phyloP scores from a whole-genome alignment of 2,113 vertebrate genomes.

The Poecile atricapillus region DNA sequence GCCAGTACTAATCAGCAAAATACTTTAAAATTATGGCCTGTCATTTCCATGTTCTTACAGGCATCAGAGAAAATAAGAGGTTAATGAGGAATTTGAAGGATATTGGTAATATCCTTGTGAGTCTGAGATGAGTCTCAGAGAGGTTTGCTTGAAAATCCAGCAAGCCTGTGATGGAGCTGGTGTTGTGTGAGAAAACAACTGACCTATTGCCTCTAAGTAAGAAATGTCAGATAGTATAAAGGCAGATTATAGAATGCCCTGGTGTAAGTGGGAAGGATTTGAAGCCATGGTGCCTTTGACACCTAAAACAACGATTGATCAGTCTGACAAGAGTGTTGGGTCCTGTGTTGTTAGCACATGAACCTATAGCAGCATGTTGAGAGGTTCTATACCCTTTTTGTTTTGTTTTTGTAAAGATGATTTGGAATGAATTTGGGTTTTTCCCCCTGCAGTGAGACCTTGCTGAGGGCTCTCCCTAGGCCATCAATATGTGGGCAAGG shows the following conservation, averaged over 20 bases:
- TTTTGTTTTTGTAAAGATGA: background rate
- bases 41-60: background rate
- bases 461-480: background rate
- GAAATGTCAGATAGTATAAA: background rate
- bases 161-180: background rate
- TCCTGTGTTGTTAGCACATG: background rate
- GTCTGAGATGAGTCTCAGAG: background rate
- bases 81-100: background rate
- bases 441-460: background rate
- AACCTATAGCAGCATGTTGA: background rate
- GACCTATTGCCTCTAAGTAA: background rate
- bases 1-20: slow-evolving; percentile 1
- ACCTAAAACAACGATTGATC: background rate
- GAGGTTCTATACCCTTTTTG: background rate
- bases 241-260: background rate
- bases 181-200: background rate
- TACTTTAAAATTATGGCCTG: background rate
- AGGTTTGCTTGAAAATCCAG: background rate
- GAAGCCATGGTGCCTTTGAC: background rate
- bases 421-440: background rate
- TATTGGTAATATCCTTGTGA: background rate
- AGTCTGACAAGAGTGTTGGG: background rate
- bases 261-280: background rate
- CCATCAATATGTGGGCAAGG: background rate
- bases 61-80: background rate